Evolutionary conservation across 2,888 invertebrate species (phyloP).

Genomic region (Cataglyphis altisquamis): DNA sequence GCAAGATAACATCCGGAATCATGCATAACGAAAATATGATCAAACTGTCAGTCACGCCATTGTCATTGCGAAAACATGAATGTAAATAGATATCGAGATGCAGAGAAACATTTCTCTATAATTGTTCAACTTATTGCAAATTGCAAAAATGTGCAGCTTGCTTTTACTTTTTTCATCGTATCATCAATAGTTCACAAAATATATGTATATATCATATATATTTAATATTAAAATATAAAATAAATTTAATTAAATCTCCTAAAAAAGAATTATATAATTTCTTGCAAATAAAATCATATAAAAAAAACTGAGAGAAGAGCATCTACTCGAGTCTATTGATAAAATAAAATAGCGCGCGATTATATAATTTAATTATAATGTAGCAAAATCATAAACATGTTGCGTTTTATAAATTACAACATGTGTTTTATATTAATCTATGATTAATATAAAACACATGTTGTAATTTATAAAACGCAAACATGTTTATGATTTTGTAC

Average conservation of each 20-base stretch:
- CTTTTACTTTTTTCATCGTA: not conserved
- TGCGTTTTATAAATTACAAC: too few species aligned
- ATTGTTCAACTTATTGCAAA: not conserved
- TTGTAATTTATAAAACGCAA: too few species aligned
- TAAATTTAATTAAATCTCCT: not conserved
- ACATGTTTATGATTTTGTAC: too few species aligned
- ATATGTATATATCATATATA: not conserved
- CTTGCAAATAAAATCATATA: not conserved
- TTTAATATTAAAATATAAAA: not conserved
- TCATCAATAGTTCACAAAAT: not conserved
- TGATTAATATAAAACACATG: too few species aligned
- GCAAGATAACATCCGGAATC: not conserved
- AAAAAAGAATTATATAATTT: not conserved
- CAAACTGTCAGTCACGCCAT: not conserved
- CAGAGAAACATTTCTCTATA: not conserved
- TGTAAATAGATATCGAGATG: not conserved
- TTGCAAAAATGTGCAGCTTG: not conserved
- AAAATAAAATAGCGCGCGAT: conserved; percentile 43
- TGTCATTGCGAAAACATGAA: conserved; percentile 2
- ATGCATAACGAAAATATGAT: conserved; percentile 21
- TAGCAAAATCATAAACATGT: conserved; percentile 18
- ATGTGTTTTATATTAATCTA: too few species aligned
- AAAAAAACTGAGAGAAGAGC: not conserved
- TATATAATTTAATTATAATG: conserved; percentile 44
- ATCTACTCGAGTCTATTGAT: conserved; percentile 25